Base-by-base conservation (phyloP, 2,113 vertebrate species). In the Sinocyclocheilus grahami region DNA sequence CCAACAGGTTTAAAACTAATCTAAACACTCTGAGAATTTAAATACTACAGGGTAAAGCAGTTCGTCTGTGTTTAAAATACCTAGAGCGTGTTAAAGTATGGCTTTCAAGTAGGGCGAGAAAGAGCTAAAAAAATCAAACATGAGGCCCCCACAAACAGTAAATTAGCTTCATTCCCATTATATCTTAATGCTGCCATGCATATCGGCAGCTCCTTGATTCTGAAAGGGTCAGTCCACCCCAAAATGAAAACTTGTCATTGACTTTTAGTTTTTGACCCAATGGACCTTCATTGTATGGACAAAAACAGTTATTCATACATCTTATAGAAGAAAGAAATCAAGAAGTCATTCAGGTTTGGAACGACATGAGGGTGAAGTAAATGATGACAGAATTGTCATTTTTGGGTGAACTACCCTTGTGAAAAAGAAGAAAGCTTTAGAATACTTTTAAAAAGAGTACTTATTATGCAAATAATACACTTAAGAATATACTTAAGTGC, bases 21-120 rank as follows among this genome's bases (percentile, higher is more conserved):
- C 80, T 69, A 69, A 48, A 69, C 30, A 46, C 2, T 46, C 39
- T 1, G 42, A 46, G 42, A 46, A 46, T 46, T 10, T 46, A 46
- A 46, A 39, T 39, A 39, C 39, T 81, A 80, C 81, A 78, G 75
- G 39, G 27, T 79, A 60, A 71, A 24, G 67, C 20, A 63, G 48
- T 39, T 71, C 10, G 2, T 46, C 16, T 48, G 48, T 82, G 13
- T 83, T 39, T 4, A 71, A 46, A 78, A 69, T 27, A 80, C 8
- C 37, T 27, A 42, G 33, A 4, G 18, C 5, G 0, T 46, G 63
- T 51, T 55, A 33, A 22, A 77, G 67, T 85, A 87, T 85, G 85
- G 88, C 85, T 85, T 87, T 86, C 51, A 58, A 78, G 51, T 22
- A 30, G 75, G 48, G 24, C 20, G n/a, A 84, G 33, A 51, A 8